These are phyloP conservation scores for Stichopus horrens DNA, from an alignment of 53 echinoderm and acorn worm species.

Conservation along the genomic window DNA sequence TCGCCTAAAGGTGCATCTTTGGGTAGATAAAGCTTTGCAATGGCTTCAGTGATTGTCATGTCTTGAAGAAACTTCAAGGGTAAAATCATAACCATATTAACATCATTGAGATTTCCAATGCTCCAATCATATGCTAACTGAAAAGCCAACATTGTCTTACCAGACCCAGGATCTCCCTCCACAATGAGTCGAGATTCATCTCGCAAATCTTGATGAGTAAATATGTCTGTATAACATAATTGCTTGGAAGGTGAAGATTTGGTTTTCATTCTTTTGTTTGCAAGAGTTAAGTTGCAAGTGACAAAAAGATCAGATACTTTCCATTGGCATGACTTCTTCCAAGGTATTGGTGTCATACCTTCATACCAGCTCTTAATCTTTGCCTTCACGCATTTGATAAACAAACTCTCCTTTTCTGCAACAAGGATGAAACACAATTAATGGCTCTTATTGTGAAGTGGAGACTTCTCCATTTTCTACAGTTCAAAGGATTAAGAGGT, in stretches of 20 bases:
- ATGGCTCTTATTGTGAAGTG: too few species aligned
- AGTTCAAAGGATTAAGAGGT: too few species aligned
- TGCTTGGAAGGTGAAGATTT: neutral
- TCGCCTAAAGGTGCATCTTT: neutral
- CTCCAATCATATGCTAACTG: neutral
- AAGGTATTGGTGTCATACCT: conserved; percentile 17
- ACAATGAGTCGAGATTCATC: too few species aligned
- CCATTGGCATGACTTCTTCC: conserved; percentile 25
- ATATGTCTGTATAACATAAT: too few species aligned
- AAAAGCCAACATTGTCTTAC: too few species aligned
- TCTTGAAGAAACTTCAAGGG: neutral
- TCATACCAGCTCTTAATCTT: conserved; percentile 1
- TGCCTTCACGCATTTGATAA: neutral
- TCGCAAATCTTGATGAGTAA: too few species aligned
- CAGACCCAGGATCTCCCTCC: too few species aligned
- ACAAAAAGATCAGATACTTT: neutral
- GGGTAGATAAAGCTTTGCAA: neutral
- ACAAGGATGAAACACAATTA: neutral
- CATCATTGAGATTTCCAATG: neutral
- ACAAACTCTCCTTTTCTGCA: neutral
- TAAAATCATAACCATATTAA: neutral
- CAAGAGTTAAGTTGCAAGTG: neutral
- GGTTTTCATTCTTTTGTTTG: neutral
- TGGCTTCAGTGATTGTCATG: neutral
- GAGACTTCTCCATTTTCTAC: too few species aligned